Evolutionary conservation across 2,888 invertebrate species (phyloP).

Genomic region (Cosmorhoe ocellata): DNA sequence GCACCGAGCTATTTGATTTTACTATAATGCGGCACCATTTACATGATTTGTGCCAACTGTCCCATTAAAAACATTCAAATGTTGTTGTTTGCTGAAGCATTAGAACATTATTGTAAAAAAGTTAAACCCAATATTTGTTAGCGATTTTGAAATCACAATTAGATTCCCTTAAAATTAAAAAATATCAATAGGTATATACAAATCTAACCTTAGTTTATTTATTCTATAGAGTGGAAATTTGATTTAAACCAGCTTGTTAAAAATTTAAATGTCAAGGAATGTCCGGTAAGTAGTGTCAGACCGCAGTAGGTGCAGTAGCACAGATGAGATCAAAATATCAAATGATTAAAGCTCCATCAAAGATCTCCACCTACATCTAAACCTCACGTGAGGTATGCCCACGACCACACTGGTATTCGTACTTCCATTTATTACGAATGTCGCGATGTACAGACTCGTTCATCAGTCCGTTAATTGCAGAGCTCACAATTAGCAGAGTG

Average conservation of each 20-base stretch:
- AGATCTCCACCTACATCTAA: not conserved
- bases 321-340: not conserved
- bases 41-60: slow-evolving; percentile 19
- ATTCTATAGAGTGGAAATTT: too few relatives aligned
- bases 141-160: too few relatives aligned
- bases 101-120: slow-evolving; percentile 10
- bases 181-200: too few relatives aligned
- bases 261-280: too few relatives aligned
- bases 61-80: too few relatives aligned
- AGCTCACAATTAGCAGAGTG: slow-evolving; percentile 72
- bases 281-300: too few relatives aligned
- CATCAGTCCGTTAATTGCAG: slow-evolving; percentile 66
- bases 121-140: too few relatives aligned
- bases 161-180: too few relatives aligned
- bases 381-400: slow-evolving; percentile 1
- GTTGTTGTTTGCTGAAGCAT: slow-evolving; percentile 13
- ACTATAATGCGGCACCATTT: slow-evolving; percentile 21
- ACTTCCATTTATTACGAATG: slow-evolving; percentile 23
- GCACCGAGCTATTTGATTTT: slow-evolving; percentile 19
- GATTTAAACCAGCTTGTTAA: too few relatives aligned
- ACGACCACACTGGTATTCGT: not conserved
- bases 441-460: slow-evolving; percentile 54
- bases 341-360: not conserved
- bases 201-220: too few relatives aligned
- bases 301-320: too few relatives aligned